Conservation (phyloP, 2,888 invertebrate genomes). For the Himalopsyche japonica region DNA sequence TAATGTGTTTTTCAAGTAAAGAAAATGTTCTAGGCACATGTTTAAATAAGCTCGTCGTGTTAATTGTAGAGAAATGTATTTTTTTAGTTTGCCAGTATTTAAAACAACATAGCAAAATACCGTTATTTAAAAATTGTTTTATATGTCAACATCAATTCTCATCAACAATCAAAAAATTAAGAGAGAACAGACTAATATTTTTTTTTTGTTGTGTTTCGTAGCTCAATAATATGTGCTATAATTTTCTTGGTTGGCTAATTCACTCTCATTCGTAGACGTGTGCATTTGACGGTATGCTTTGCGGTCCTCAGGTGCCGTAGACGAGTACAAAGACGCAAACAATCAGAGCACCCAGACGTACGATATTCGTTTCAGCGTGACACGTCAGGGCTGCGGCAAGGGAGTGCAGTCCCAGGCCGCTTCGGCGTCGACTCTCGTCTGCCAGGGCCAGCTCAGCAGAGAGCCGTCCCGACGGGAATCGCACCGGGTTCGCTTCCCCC, state of each 20-base stretch:
- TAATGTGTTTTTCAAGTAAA: too few relatives aligned
- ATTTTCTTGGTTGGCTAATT: neutral
- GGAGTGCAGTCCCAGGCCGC: neutral
- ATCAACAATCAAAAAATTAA: too few relatives aligned
- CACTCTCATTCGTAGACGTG: neutral
- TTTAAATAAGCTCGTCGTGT: too few relatives aligned
- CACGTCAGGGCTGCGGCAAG: slow-evolving; percentile 43
- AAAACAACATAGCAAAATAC: too few relatives aligned
- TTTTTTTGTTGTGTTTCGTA: too few relatives aligned
- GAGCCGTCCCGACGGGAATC: slow-evolving; percentile 25
- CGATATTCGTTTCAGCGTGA: slow-evolving; percentile 55
- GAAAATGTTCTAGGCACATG: too few relatives aligned
- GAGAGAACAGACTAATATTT: too few relatives aligned
- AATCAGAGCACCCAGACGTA: slow-evolving; percentile 52
- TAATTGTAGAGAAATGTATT: too few relatives aligned
- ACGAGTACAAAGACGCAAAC: slow-evolving; percentile 56
- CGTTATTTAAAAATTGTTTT: too few relatives aligned
- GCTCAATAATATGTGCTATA: too few relatives aligned
- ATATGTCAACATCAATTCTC: too few relatives aligned
- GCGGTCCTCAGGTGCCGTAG: slow-evolving; percentile 50
- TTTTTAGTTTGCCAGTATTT: too few relatives aligned
- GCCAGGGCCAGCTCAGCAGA: slow-evolving; percentile 20
- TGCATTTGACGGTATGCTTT: neutral
- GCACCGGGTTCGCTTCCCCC: slow-evolving; percentile 13
- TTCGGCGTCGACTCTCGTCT: neutral